Conservation (phyloP, 2,113 vertebrate species). For the Falco punctatus region DNA sequence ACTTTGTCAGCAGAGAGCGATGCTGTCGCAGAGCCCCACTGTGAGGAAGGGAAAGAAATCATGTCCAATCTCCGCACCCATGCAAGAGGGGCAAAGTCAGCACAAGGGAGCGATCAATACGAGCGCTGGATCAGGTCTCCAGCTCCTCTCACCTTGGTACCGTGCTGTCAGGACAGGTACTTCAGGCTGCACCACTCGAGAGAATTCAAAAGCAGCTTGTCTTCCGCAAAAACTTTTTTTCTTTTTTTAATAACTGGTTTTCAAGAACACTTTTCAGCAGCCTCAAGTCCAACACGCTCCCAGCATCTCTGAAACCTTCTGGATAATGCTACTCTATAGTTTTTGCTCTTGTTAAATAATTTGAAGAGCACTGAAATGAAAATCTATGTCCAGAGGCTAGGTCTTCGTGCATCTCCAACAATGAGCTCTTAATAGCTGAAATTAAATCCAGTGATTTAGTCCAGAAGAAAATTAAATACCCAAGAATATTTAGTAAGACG, state of each 20-base stretch:
- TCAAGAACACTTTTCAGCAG: background rate
- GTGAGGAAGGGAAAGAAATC: background rate
- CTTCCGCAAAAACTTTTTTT: background rate
- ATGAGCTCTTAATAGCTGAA: background rate
- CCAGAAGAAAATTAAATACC: slow-evolving; percentile 10
- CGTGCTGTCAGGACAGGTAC: background rate
- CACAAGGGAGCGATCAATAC: fast-evolving
- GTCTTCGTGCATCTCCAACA: background rate
- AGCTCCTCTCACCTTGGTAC: background rate
- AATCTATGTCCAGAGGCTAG: background rate
- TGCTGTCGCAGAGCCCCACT: background rate
- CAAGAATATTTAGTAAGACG: background rate
- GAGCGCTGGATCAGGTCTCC: background rate
- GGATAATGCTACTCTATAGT: background rate
- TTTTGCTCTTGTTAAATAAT: slow-evolving; percentile 23
- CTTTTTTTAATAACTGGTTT: background rate
- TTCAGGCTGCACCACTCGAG: background rate
- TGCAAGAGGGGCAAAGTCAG: background rate
- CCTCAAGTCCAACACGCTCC: background rate
- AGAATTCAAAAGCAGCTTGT: background rate
- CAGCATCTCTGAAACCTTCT: background rate
- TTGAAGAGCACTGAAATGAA: background rate
- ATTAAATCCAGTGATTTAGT: slow-evolving; percentile 25
- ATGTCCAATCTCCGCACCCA: fast-evolving
- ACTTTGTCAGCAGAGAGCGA: background rate